Conservation (phyloP, 2,888 invertebrate species). For the Cheilosia variabilis region DNA sequence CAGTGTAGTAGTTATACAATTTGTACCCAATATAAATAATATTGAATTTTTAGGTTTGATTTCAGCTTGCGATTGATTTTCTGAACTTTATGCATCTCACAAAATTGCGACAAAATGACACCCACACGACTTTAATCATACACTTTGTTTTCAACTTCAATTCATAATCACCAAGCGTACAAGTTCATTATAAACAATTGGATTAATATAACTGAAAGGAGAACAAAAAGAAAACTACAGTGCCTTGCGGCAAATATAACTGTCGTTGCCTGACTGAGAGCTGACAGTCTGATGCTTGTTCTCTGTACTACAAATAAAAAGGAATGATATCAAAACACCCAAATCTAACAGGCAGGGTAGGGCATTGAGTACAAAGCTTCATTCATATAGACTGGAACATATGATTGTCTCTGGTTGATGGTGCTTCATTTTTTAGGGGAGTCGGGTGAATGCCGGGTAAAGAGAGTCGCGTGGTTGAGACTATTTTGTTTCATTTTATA, state of each 20-base stretch:
- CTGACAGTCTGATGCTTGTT: slow-evolving; percentile 16
- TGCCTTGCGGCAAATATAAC: slow-evolving; percentile 29
- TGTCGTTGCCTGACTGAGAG: slow-evolving; percentile 10
- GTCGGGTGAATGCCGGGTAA: too few species aligned
- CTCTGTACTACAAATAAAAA: background rate
- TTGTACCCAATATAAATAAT: background rate
- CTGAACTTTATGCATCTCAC: slow-evolving; percentile 17
- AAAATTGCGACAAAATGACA: background rate
- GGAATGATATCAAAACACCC: too few species aligned
- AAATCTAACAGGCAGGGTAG: too few species aligned
- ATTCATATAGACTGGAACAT: too few species aligned
- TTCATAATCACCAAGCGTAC: slow-evolving; percentile 5
- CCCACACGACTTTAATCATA: background rate
- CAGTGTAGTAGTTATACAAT: too few species aligned
- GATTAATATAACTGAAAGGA: slow-evolving; percentile 1
- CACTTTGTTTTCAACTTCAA: slow-evolving; percentile 1
- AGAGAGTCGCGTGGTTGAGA: too few species aligned
- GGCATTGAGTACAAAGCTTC: too few species aligned
- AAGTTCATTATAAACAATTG: background rate
- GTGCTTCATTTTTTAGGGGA: too few species aligned
- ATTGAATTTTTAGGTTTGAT: slow-evolving; percentile 31
- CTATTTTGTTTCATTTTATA: too few species aligned
- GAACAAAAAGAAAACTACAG: slow-evolving; percentile 4
- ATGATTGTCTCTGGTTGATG: too few species aligned
- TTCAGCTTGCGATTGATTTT: slow-evolving; percentile 23